Percentiles rank a stretch among this genome's conserved stretches.
Evolutionary conservation across 2,888 invertebrate genomes (phyloP).

Genomic region (Ecliptopera silaceata): DNA sequence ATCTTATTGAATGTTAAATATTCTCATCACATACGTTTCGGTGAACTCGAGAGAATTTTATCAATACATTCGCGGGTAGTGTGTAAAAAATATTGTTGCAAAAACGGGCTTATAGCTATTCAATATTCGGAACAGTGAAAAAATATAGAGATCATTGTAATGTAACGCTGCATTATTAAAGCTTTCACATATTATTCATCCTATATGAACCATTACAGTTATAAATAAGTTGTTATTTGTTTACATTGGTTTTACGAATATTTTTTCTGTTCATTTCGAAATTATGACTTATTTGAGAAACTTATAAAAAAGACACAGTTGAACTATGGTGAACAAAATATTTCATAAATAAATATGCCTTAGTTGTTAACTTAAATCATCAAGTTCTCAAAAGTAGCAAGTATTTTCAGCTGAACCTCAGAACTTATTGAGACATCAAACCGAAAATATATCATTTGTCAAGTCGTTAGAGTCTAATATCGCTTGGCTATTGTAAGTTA

Average conservation of each 20-base stretch:
- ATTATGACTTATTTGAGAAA: too few relatives aligned
- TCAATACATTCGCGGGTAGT: constrained; percentile 50
- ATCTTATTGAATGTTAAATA: constrained; percentile 75
- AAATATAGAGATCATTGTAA: constrained; percentile 12
- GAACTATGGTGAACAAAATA: too few relatives aligned
- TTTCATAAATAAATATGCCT: constrained; percentile 11
- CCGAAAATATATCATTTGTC: constrained; percentile 46
- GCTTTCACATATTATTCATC: not conserved
- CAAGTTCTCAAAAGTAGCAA: constrained; percentile 51
- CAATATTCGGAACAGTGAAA: constrained; percentile 12
- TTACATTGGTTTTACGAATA: too few relatives aligned
- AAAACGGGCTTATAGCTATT: constrained; percentile 30
- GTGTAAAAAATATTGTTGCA: constrained; percentile 45
- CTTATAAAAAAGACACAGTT: too few relatives aligned
- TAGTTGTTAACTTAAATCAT: constrained; percentile 49
- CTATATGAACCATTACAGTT: constrained; percentile 33
- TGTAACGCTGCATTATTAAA: constrained; percentile 2
- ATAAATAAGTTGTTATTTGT: too few relatives aligned
- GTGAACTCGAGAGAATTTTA: constrained; percentile 64
- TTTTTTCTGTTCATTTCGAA: too few relatives aligned
- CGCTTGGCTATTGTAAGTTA: constrained; percentile 41
- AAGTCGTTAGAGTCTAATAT: constrained; percentile 57
- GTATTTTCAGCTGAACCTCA: constrained; percentile 38
- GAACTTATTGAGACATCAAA: constrained; percentile 42
- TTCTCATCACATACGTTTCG: constrained; percentile 68